A percentile compares a stretch with the other conserved stretches of the same genome.
Conservation (phyloP, 2,797 vertebrate species). For the Melanotaenia maccullochi region DNA sequence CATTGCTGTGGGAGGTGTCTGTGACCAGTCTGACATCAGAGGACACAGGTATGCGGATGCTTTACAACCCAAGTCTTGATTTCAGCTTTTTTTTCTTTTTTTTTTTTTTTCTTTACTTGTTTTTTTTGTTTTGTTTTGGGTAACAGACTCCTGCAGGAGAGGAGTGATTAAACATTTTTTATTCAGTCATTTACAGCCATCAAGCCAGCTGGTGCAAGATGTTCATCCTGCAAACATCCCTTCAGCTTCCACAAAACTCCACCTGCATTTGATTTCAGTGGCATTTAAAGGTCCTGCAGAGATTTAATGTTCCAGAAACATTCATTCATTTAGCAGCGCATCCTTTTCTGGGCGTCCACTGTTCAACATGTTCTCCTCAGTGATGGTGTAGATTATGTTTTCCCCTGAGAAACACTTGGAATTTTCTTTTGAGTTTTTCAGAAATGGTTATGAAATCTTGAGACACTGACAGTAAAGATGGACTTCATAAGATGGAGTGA, state of each 20-base stretch:
- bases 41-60: slow-evolving; percentile 89
- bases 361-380: background rate
- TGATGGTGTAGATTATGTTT: background rate
- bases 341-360: background rate
- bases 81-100: background rate
- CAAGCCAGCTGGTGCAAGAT: background rate
- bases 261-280: slow-evolving; percentile 1
- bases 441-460: background rate
- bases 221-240: background rate
- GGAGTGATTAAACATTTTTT: background rate
- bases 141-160: background rate
- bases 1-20: slow-evolving; percentile 94
- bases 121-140: background rate
- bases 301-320: background rate
- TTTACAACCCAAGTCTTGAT: background rate
- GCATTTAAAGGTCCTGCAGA: background rate
- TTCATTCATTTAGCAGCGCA: background rate
- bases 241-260: background rate
- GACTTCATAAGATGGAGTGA: background rate
- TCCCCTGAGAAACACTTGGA: background rate
- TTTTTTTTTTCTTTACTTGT: too few relatives aligned
- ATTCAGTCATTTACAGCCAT: background rate
- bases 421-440: background rate
- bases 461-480: background rate
- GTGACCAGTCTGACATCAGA: slow-evolving; percentile 97